Percentiles rank a stretch among this genome's conserved stretches.
These are phyloP conservation scores for Cottus gobio DNA, from an alignment of 2,113 vertebrate species.

Conservation along the genomic window DNA sequence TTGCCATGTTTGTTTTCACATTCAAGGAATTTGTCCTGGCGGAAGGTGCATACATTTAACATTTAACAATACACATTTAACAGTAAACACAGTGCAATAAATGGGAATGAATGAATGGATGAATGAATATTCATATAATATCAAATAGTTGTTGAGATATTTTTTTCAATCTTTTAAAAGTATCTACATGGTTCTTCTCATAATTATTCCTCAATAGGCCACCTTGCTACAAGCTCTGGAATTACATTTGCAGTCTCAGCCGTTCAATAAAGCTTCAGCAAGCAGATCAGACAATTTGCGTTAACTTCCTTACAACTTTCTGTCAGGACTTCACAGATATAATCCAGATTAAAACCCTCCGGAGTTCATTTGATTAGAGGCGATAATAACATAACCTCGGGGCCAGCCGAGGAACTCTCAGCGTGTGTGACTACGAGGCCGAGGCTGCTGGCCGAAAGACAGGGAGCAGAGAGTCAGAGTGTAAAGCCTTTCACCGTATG, in stretches of 20 bases:
- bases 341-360: conserved; percentile 50
- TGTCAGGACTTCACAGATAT: conserved; percentile 19
- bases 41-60: no score
- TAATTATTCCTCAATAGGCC: not conserved
- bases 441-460: conserved; percentile 7
- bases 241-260: not conserved
- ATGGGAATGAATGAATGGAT: no score
- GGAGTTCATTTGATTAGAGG: conserved; percentile 31
- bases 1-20: no score
- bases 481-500: not conserved
- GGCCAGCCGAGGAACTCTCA: conserved; percentile 27
- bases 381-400: conserved; percentile 32
- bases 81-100: no score
- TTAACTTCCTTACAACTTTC: conserved; percentile 19
- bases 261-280: not conserved
- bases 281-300: conserved; percentile 8
- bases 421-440: conserved; percentile 39
- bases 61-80: no score
- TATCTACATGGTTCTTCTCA: not conserved
- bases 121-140: no score
- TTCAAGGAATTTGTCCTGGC: no score
- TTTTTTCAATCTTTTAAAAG: not conserved
- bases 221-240: not conserved
- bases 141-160: not conserved
- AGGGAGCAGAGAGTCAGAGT: conserved; percentile 14